Evolutionary conservation across 1,140 invertebrate species (phyloP).

Genomic region (Saccostrea cuccullata): DNA sequence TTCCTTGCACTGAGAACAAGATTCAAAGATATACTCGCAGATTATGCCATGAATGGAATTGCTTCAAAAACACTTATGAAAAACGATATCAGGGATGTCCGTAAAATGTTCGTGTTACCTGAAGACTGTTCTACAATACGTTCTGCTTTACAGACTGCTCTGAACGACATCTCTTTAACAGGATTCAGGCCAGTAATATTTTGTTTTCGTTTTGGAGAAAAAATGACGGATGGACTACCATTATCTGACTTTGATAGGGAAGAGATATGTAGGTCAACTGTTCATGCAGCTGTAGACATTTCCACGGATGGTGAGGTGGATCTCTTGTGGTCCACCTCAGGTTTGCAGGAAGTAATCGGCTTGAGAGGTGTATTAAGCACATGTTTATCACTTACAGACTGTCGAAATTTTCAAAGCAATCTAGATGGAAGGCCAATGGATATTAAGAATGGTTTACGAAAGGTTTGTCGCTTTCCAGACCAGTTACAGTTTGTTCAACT

Average conservation of each 20-base stretch:
- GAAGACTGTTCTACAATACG: neutral
- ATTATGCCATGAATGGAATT: no score
- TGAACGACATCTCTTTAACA: neutral
- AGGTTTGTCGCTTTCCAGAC: neutral
- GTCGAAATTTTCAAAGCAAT: conserved; percentile 43
- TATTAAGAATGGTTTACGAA: conserved; percentile 17
- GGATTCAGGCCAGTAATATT: neutral
- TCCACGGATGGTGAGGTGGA: no score
- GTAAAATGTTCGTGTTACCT: no score
- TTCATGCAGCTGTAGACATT: no score
- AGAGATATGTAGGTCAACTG: neutral
- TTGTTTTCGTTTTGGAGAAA: neutral
- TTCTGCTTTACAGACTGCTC: neutral
- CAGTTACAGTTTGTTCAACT: no score
- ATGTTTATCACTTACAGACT: conserved; percentile 33
- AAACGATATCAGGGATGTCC: no score
- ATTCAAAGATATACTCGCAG: no score
- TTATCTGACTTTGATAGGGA: neutral
- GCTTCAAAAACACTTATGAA: no score
- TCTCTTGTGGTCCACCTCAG: no score
- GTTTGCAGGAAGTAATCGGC: no score
- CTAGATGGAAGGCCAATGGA: conserved; percentile 42
- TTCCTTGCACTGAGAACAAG: no score
- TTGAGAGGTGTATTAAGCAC: neutral
- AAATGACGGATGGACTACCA: neutral